Base-by-base conservation (phyloP, 2,797 vertebrate species). In the Clangula hyemalis region DNA sequence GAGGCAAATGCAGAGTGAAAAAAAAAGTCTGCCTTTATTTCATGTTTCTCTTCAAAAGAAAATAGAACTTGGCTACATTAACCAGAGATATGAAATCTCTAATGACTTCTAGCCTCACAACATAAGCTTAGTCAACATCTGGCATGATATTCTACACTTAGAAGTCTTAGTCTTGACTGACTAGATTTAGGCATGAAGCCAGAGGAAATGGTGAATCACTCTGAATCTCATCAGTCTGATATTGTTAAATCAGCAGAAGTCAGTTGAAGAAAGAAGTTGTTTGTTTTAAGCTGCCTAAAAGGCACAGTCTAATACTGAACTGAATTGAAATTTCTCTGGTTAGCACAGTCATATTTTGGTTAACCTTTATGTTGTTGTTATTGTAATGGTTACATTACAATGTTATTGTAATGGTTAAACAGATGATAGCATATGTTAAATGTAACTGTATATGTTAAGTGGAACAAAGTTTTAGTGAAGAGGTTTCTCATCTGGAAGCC, bases 81-180 rank as follows among this genome's bases (percentile, higher is more conserved):
- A 79, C 64, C 79, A 91, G 51, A 45, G 61, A 94, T 75, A 82
- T n/a, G 21, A 94, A 95, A 94, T 91, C 65, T 93, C 62, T 60
- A 73, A 87, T 93, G 75, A 87, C 58, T 90, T 95, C 71, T 83
- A 96, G 45, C 41, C 69, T 96, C 76, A 92, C 84, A 95, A 77
- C 39, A 92, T 89, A 93, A 83, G 72, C 62, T 96, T 96, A 96
- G 81, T 96, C 94, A 98, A 97, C 93, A 97, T 95, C 94, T 96
- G 92, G 90, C 57, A 94, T 38, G 43, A 68, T 93, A 93, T 91
- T 96, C 91, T 79, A 89, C 89, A 88, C 34, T 93, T 65, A 51
- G 61, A 97, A 93, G 65, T 57, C 65, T 92, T 92, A 85, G 53
- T 93, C 91, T 96, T 96, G 81, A 96, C 89, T 96, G 93, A 95